Evolutionary conservation across 2,797 vertebrate genomes (phyloP), one percentile per base, ranked within the genome.

Genomic region (Hephaestus fuliginosus): DNA sequence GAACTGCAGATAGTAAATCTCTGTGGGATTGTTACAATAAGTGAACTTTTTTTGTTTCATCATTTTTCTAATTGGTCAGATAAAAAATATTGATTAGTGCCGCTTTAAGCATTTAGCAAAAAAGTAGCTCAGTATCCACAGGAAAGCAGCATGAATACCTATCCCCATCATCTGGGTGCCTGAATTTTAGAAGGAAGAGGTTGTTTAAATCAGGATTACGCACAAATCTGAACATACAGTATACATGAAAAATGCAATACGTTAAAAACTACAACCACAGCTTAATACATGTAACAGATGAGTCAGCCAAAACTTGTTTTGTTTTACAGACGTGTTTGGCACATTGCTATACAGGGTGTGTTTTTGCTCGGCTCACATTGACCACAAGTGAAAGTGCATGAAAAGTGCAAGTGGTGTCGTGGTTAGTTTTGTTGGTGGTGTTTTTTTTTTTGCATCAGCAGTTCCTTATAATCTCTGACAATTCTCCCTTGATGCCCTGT

Each of bases 391-490:
- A 67, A 61, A 74, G 39, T 56, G 30, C 22, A 49, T 41, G 28
- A 15, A 67, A 61, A 74, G 39, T 56, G 30, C 22, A 41, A 41
- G 28, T 55, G 48, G 63, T n/a, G 70, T 52, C 13, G 39, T 58
- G 70, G 25, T 70, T 33, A 33, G 52, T 36, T 49, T 41, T 64
- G 58, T n/a, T 58, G 30, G 20, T 30, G 17, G 18, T 41, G 43
- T 25, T 66, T 51, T 44, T 25, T 66, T 51, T 44, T 63, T 18
- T 1, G 3, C 18, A 3, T 51, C 49, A 39, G 36, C 7, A 39
- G 36, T 39, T 39, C 8, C 36, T 39, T 8, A 39, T 39, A 9
- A 33, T 36, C 33, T 36, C 33, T 36, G 36, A 39, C 8, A 8
- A 39, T 39, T 75, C 70, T 30, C 33, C 10, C 25, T 20, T 36